phyloP scores from a whole-genome alignment of 2,888 invertebrate species.

The Cryptocephalus primarius region DNA sequence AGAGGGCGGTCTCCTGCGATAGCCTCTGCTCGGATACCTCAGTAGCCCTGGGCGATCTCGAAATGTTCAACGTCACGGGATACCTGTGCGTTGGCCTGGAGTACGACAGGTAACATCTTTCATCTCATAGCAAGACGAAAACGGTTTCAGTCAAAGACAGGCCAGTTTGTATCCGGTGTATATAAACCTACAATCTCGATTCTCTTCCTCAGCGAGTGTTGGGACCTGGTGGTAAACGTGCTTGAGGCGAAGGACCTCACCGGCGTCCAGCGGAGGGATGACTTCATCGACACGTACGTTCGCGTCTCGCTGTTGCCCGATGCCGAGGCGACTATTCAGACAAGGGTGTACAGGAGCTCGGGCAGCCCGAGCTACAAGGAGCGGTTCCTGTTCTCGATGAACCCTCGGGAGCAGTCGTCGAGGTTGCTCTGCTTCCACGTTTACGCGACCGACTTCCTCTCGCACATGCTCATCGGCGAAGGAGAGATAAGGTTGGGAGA shows the following conservation, averaged over 20 bases:
- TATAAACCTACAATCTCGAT: too few relatives aligned
- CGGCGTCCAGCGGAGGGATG: conserved; percentile 46
- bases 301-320: conserved; percentile 65
- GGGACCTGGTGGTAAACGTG: conserved; percentile 56
- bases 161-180: too few relatives aligned
- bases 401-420: conserved; percentile 45
- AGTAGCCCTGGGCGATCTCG: conserved; percentile 56
- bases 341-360: conserved; percentile 55
- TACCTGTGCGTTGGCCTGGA: conserved; percentile 67
- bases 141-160: too few relatives aligned
- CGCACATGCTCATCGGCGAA: conserved; percentile 55
- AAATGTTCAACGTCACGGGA: conserved; percentile 60
- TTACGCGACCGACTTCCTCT: conserved; percentile 51
- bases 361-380: conserved; percentile 65
- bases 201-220: conserved; percentile 31
- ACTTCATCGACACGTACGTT: conserved; percentile 57
- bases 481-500: conserved; percentile 56
- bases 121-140: too few relatives aligned
- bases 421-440: conserved; percentile 57
- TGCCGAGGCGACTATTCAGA: conserved; percentile 56
- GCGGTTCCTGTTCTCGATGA: conserved; percentile 57
- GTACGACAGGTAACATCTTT: conserved; percentile 52
- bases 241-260: conserved; percentile 66
- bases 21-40: conserved; percentile 73
- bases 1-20: conserved; percentile 66